phyloP scores from a whole-genome alignment of 2,797 vertebrate genomes.

The Oreortyx pictus region DNA sequence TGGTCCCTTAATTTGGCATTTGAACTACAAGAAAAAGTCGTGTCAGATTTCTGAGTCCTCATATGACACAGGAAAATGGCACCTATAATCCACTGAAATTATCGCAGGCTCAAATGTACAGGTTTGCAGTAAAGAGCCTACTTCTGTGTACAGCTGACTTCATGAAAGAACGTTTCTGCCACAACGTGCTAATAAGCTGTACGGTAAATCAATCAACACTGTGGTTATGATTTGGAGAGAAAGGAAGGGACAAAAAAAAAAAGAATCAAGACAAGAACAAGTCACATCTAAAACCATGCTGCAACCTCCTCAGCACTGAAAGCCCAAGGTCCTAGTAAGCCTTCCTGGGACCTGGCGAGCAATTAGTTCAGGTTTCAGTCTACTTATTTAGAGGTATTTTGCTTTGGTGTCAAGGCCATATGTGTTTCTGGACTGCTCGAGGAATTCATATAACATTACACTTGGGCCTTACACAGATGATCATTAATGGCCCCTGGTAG shows the following conservation, averaged over 20 bases:
- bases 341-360: not conserved
- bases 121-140: not conserved
- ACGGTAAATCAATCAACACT: not conserved
- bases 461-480: not conserved
- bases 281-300: not conserved
- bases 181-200: rapidly evolving
- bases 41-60: not conserved
- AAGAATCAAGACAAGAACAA: not conserved
- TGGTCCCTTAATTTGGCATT: not conserved
- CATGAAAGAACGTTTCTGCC: not conserved
- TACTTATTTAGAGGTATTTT: constrained; percentile 31
- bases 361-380: constrained; percentile 26
- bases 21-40: not conserved
- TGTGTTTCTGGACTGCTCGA: not conserved
- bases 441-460: constrained; percentile 9
- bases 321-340: not conserved
- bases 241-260: not conserved
- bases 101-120: not conserved
- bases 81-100: not conserved
- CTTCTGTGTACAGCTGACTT: not conserved
- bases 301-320: not conserved
- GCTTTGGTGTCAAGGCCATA: not conserved
- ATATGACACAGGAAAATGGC: not conserved
- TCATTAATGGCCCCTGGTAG: constrained; percentile 10
- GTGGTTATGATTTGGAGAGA: not conserved